Conservation (phyloP, 2,113 vertebrate genomes). For the Psephotus haematonotus region DNA sequence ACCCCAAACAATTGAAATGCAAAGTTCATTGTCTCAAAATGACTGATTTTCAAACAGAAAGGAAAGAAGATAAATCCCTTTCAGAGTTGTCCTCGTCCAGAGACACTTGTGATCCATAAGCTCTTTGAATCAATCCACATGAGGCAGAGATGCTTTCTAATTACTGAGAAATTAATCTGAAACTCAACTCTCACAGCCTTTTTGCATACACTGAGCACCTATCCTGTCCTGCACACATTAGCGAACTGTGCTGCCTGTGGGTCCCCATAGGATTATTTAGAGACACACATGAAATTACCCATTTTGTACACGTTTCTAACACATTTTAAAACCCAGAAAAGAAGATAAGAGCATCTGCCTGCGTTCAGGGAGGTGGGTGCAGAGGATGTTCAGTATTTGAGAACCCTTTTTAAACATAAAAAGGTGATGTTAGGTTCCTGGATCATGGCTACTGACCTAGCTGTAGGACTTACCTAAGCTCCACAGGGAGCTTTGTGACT, state of each 20-base stretch:
- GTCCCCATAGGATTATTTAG: background rate
- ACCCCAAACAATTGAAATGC: background rate
- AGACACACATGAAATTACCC: background rate
- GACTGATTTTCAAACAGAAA: background rate
- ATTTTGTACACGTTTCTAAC: background rate
- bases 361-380: background rate
- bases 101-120: background rate
- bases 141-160: slow-evolving; percentile 13
- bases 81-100: background rate
- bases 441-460: background rate
- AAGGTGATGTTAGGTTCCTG: background rate
- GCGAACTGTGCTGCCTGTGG: background rate
- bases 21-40: background rate
- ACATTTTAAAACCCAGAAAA: background rate
- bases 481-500: background rate
- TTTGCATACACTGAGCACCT: background rate
- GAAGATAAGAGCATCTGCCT: background rate
- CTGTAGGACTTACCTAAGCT: background rate
- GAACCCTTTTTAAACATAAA: background rate
- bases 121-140: slow-evolving; percentile 39
- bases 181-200: background rate
- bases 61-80: background rate
- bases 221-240: background rate
- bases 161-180: slow-evolving; percentile 14
- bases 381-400: background rate